Conservation (phyloP, 2,888 invertebrate species). For the Tetrapedia diversipes region DNA sequence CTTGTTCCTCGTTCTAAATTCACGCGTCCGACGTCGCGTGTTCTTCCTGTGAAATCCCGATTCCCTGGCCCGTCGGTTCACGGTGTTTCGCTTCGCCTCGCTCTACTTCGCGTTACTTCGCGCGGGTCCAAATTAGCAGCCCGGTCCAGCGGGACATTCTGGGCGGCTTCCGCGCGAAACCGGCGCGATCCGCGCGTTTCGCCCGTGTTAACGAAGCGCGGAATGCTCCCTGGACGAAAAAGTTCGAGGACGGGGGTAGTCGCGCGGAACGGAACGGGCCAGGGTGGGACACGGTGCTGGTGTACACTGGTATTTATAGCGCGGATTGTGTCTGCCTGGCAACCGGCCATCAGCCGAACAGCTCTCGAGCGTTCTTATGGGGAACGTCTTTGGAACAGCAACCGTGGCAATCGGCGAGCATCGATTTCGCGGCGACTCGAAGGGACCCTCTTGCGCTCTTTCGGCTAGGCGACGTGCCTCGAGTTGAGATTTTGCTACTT, state of each 20-base stretch:
- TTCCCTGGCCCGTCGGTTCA: background rate
- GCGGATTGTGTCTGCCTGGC: conserved; percentile 81
- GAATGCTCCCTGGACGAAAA: conserved; percentile 55
- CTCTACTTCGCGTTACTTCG: conserved; percentile 4
- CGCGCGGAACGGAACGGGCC: conserved; percentile 60
- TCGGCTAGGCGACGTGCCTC: background rate
- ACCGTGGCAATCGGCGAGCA: conserved; percentile 39
- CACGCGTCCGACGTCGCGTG: too few species aligned
- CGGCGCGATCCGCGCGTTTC: conserved; percentile 31
- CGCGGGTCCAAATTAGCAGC: conserved; percentile 35
- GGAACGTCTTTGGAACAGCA: conserved; percentile 37
- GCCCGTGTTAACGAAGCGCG: conserved; percentile 49
- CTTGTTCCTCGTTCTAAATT: background rate
- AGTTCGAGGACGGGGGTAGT: conserved; percentile 49
- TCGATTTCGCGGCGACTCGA: conserved; percentile 26
- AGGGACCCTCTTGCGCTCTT: background rate
- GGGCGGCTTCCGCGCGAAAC: conserved; percentile 19
- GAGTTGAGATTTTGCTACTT: background rate
- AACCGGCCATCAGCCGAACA: conserved; percentile 64
- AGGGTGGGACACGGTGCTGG: conserved; percentile 65
- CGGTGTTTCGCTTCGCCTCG: background rate
- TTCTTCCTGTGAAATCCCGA: background rate
- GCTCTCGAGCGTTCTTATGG: conserved; percentile 57
- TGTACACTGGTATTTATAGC: conserved; percentile 80
- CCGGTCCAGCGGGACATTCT: conserved; percentile 10